Base-by-base conservation (phyloP, 2,888 invertebrate genomes). In the Chrysolina oricalcia region DNA sequence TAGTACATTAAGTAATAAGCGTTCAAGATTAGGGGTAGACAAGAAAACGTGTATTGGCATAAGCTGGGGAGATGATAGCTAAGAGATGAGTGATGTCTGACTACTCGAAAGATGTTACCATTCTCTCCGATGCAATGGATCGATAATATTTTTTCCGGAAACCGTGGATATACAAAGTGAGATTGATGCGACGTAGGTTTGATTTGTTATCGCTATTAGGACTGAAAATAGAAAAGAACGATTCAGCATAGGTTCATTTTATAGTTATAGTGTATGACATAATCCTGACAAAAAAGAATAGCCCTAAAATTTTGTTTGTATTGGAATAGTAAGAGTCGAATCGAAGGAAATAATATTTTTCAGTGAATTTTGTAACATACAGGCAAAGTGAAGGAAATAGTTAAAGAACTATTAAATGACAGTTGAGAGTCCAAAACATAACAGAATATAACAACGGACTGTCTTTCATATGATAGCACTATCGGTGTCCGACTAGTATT, bases 21-120 rank as follows among this genome's bases (percentile, higher is more conserved):
- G 72, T 74, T 74, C 59, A 67, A 78, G 74, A 75, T 79, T 78
- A 75, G 69, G 76, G 75, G 69, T 63, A 71, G 75, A 77, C 67
- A 67, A 75, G 68, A 70, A 72, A 70, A 73, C 81, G 78, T 79
- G 81, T 74, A 79, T 77, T 66, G 77, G 81, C 78, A 81, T 81
- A 79, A 79, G 72, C 56, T 64, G 63, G 62, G 64, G 70, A 76
- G 79, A 80, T 78, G 73, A 80, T 73, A 73, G 66, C 23, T 41
- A 27, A 64, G 70, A 73, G 72, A 75, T 75, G 69, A 72, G 69
- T 75, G 72, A 72, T 43, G 69, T 69, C 43, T 72, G 70, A 72
- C 62, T 67, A 27, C 59, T 27, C 59, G 59, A n/a, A 35, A 35
- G 59, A 59, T 59, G 35, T 59, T 59, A 59, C 35, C 13, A 59